Evolutionary conservation across 1,140 invertebrate species (phyloP).

Genomic region (Eurytemora carolleeae): DNA sequence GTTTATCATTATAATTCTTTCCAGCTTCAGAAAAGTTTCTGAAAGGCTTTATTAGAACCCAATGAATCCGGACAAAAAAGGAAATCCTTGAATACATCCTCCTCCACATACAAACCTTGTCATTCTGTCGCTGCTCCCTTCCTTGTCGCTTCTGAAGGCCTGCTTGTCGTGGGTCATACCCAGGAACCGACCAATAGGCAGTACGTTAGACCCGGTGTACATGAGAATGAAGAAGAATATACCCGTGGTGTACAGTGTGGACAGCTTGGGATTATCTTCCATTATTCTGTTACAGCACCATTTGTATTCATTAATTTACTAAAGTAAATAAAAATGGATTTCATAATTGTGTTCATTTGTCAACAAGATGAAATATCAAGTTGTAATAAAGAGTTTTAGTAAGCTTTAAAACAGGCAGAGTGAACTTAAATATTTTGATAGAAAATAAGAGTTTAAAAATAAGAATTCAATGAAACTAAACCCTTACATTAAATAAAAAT

Average conservation of each 20-base stretch:
- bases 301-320: conserved; percentile 20
- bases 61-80: too few relatives aligned
- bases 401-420: conserved; percentile 18
- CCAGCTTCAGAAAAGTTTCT: too few relatives aligned
- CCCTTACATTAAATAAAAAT: too few relatives aligned
- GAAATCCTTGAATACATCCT: too few relatives aligned
- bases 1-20: too few relatives aligned
- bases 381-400: conserved; percentile 16
- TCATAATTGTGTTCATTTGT: neutral
- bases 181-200: conserved; percentile 83
- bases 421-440: too few relatives aligned
- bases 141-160: neutral
- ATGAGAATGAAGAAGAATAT: conserved; percentile 98
- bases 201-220: conserved; percentile 95
- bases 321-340: conserved; percentile 2
- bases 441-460: too few relatives aligned
- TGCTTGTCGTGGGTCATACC: conserved; percentile 31
- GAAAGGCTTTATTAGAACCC: too few relatives aligned
- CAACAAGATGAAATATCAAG: neutral
- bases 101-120: too few relatives aligned
- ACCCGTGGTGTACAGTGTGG: conserved; percentile 81
- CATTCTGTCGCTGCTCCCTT: neutral
- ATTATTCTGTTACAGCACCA: conserved; percentile 63
- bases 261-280: conserved; percentile 84
- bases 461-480: too few relatives aligned